Base-by-base conservation (phyloP, 1,140 invertebrate species). In the Tribolium madens region DNA sequence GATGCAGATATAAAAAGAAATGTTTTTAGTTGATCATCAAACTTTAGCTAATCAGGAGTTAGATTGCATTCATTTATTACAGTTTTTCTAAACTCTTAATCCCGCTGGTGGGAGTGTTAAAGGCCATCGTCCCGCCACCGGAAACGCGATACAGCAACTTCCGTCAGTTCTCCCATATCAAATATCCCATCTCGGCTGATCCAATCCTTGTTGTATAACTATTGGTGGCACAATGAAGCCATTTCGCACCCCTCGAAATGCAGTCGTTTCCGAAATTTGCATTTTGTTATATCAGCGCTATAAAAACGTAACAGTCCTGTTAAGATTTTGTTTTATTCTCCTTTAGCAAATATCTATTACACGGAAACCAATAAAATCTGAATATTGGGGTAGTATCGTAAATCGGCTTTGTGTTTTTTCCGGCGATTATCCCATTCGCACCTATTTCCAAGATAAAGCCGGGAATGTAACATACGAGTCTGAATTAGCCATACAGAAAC, bases 211-310 rank as follows among this genome's bases (percentile, higher is more conserved):
- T 42, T n/a, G 52, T 57, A 21, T 57, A 57, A 57, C 52, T 57
- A 5, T 14, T 21, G 52, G 13, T n/a, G 18, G 14, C 57, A 10
- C 57, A 21, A 64, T 64, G 31, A 64, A 64, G n/a, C 57, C 3
- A 12, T 64, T 64, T 64, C 21, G 57, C 31, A 42, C 57, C 57
- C n/a, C n/a, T 5, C 18, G 53, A 12, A 64, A 64, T 64, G 57
- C 57, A 64, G 26, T 26, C 7, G 57, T 9, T 64, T 64, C 21
- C 18, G 26, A 31, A 33, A 78, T 78, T 78, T 78, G 76, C 76
- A 78, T 78, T 78, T 74, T 75, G 76, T 78, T 69, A 75, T 75
- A 78, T 78, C 76, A 78, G 76, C 76, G 72, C 46, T 21, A 75
- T 78, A 78, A 75, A 48, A 21, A 47, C 7, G 70, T 64, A 64